Percentiles rank a stretch among this genome's conserved stretches.
phyloP scores from a whole-genome alignment of 2,888 invertebrate genomes.

The Mechanitis mazaeus region DNA sequence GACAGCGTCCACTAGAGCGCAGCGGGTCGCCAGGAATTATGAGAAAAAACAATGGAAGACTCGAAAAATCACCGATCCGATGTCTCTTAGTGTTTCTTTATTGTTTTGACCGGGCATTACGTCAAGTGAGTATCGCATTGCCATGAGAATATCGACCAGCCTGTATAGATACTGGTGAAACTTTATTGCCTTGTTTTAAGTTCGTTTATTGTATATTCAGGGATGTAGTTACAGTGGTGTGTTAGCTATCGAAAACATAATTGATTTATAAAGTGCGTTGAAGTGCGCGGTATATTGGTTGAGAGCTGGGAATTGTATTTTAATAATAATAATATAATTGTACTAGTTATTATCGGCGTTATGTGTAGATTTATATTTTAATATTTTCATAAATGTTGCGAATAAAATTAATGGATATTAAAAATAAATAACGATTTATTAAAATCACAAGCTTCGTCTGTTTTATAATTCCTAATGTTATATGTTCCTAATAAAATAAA shows the following conservation, averaged over 20 bases:
- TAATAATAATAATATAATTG: conserved; percentile 44
- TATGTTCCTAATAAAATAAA: conserved; percentile 19
- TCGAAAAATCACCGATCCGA: conserved; percentile 58
- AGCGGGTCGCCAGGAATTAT: conserved; percentile 43
- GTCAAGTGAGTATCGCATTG: conserved; percentile 69
- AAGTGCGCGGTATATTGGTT: conserved; percentile 30
- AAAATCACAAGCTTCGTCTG: background rate
- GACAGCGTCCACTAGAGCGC: conserved; percentile 36
- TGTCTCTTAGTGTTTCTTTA: conserved; percentile 58
- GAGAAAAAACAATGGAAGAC: conserved; percentile 55
- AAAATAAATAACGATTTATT: too few relatives aligned
- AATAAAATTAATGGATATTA: too few relatives aligned
- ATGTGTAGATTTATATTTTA: conserved; percentile 16
- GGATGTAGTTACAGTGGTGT: conserved; percentile 39
- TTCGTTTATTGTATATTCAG: conserved; percentile 12
- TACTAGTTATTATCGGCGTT: conserved; percentile 25
- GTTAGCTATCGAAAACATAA: conserved; percentile 62
- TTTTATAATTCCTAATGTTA: conserved; percentile 5
- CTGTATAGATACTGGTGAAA: conserved; percentile 7
- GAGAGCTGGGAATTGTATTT: conserved; percentile 31
- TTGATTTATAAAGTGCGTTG: conserved; percentile 50
- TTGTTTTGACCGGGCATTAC: conserved; percentile 62
- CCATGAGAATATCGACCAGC: conserved; percentile 34
- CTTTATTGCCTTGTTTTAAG: conserved; percentile 32
- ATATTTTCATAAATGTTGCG: background rate